Base-by-base conservation (phyloP, 2,888 invertebrate genomes). In the Copidosoma aretas region DNA sequence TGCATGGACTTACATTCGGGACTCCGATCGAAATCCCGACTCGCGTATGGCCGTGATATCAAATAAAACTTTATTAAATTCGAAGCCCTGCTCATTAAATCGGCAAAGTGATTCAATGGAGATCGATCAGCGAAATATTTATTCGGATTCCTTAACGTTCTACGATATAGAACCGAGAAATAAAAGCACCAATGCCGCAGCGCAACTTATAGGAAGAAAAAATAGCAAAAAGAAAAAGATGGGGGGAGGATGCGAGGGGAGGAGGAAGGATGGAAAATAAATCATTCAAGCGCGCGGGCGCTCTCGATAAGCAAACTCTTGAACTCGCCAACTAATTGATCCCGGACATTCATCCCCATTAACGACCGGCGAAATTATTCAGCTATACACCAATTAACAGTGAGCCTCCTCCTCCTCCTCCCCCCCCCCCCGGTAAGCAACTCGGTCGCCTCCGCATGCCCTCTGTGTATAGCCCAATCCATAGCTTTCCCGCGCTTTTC, bases 381-480 rank as follows among this genome's bases (percentile, higher is more conserved):
- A 69, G 58, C 57, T 57, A 46, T 46, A 46, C 65, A 67, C 49
- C 68, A 67, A 71, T 69, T 67, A 69, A 71, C 51, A 58, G 64
- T 52, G 25, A 41, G 62, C 52, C 49, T n/a, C 21, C n/a, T 32
- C 14, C 41, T 15, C 46, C 12, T 15, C 46, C 12, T 19, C 19
- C 24, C 19, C 52, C 19, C 19, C 19, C 24, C 19, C 52, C 19
- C 46, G 43, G 51, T 58, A 54, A 62, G 46, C 52, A 70, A 67
- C 46, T 60, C 60, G 52, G 46, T 22, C 78, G 78, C 78, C 76
- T 78, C 76, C 76, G 73, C 75, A n/a, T 25, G n/a, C 56, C 12
- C 43, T 46, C 43, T 46, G 1, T 46, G 3, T 46, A 14, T 46
- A 14, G 4, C 32, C 32, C 32, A 32, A 32, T 8, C 32, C 17